Conservation (phyloP, 2,113 vertebrate species). For the Laterallus jamaicensis region DNA sequence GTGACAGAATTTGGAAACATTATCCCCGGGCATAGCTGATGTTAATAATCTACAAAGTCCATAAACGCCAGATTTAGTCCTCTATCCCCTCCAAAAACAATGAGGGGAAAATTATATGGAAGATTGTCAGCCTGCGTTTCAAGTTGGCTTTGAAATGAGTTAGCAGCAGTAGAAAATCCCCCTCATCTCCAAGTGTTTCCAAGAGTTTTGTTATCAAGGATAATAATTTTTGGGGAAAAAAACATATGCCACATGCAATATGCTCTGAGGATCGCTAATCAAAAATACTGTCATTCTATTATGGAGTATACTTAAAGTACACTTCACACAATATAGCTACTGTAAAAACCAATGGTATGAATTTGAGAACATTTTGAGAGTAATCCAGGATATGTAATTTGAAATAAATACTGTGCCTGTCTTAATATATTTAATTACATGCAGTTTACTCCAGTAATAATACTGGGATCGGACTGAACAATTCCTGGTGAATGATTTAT, state of each 20-base stretch:
- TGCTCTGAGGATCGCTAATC: not conserved
- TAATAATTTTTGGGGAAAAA: not conserved
- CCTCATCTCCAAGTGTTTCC: constrained; percentile 23
- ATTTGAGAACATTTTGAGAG: not conserved
- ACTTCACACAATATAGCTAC: not conserved
- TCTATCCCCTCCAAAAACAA: not conserved
- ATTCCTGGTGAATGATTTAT: not conserved
- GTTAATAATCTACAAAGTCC: constrained; percentile 9
- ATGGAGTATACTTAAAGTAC: not conserved
- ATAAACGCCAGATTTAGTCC: not conserved
- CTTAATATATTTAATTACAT: not conserved
- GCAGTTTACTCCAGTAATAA: not conserved
- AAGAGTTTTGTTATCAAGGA: constrained; percentile 30
- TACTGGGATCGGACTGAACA: not conserved
- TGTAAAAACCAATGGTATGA: not conserved
- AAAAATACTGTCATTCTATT: not conserved
- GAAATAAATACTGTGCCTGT: not conserved
- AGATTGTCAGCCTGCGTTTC: not conserved
- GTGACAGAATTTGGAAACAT: not conserved
- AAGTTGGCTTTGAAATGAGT: constrained; percentile 8
- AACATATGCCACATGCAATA: not conserved
- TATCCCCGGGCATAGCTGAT: not conserved
- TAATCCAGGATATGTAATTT: not conserved
- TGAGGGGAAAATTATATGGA: not conserved
- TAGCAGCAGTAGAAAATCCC: constrained; percentile 5